Evolutionary conservation across 2,797 vertebrate genomes (phyloP), one percentile per base, ranked within the genome.

Genomic region (Leucoraja ocellata): DNA sequence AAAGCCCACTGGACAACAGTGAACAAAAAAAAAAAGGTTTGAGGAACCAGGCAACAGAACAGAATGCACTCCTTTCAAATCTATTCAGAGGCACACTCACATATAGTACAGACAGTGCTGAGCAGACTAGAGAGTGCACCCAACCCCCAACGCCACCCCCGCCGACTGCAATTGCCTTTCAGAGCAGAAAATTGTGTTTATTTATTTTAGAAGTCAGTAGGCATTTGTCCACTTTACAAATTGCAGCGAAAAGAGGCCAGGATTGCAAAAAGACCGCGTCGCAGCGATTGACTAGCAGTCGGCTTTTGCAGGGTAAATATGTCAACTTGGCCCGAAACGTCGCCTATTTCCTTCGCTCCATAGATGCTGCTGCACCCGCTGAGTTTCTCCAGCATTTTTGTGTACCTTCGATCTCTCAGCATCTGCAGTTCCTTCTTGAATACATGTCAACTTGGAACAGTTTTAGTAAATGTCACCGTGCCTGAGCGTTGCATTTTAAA

Each of bases 381-480:
- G 32, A 32, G 32, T 32, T 32, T 32, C 32, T 32, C 32, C 32
- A 32, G 32, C 32, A 32, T 32, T 32, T 32, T 32, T 32, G 32
- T 32, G 32, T 32, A 32, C 32, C 32, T 32, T 32, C 32, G 32
- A 32, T 32, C 32, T 32, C 32, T 32, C 32, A 32, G 32, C 32
- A 32, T 32, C 32, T 32, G 32, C 32, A 32, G 32, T 32, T 32
- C 32, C 32, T 32, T 32, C 32, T 32, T 32, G 32, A 32, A 32
- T 32, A 74, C 68, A 73, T 14, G 36, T 13, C 90, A 91, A 92
- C 71, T 92, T 76, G 90, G 61, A 54, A 76, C 71, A 54, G 21
- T 88, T 76, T 58, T 92, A 76, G 71, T 16, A 76, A 54, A 92
- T 92, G 90, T 76, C 90, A 74, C n/a, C 36, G 14, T 58, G 71